Conservation (phyloP, 2,797 vertebrate species). For the Rachycentron canadum region DNA sequence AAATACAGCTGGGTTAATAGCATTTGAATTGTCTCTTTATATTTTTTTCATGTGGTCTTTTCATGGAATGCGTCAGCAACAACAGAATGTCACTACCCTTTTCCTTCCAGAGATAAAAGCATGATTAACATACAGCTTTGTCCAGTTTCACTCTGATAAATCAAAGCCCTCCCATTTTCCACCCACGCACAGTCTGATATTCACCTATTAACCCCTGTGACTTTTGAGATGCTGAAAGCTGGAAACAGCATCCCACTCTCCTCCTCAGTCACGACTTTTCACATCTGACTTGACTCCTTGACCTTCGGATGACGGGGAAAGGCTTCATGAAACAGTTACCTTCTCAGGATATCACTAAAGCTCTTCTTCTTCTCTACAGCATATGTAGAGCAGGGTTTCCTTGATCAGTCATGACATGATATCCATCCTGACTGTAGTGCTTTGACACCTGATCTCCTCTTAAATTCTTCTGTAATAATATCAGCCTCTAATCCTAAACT, state of each 20-base stretch:
- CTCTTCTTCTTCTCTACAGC: background rate
- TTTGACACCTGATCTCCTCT: conserved; percentile 16
- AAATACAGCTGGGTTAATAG: no score
- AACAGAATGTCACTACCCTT: background rate
- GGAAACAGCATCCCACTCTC: conserved; percentile 37
- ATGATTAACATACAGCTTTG: background rate
- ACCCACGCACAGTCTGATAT: conserved; percentile 29
- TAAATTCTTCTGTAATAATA: background rate
- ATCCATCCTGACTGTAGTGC: background rate
- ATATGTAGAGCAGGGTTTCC: background rate
- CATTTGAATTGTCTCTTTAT: no score
- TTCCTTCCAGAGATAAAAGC: conserved; percentile 2
- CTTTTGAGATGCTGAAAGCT: conserved; percentile 25
- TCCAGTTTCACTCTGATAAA: conserved; percentile 25
- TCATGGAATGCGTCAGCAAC: background rate
- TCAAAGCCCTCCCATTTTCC: conserved; percentile 34
- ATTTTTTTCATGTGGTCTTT: background rate
- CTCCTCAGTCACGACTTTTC: conserved; percentile 26
- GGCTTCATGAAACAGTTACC: conserved; percentile 9
- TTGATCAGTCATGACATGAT: background rate
- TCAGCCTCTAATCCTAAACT: background rate
- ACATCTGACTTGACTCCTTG: conserved; percentile 17
- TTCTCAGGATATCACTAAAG: conserved; percentile 4
- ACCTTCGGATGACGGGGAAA: background rate
- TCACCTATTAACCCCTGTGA: conserved; percentile 55